Evolutionary conservation across 2,888 invertebrate species (phyloP), one percentile per base, ranked within the genome.

Genomic region (Sarcophaga subvicina): DNA sequence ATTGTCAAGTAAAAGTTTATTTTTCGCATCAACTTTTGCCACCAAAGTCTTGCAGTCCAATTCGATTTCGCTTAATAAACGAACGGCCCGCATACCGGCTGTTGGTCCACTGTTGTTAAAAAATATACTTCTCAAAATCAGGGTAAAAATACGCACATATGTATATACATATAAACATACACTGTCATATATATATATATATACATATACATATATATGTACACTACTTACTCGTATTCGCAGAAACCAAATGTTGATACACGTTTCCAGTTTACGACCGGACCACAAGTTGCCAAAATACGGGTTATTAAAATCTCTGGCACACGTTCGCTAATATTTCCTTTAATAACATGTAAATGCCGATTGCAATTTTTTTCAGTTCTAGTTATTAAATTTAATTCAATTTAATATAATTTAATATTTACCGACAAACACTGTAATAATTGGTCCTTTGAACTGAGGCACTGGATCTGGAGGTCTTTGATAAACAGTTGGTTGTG

Each of bases 241-340:
- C 99, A 98, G 94, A 99, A 99, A 12, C 99, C 99, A 94, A 99
- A 99, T 2, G 98, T 98, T 93, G 98, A 98, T 22, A 99, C 99
- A 85, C 99, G 95, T 94, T 99, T 99, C 99, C 99, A 99, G 90
- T 97, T 97, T 17, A 98, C 95, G 73, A 99, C 98, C 87, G 97
- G 96, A 4, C 99, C 99, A 94, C 99, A 99, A 79, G 98, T 96
- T 91, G 96, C 96, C 77, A 99, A 94, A 91, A 99, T 96, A 90
- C 97, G 97, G 89, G 98, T 96, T 62, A 99, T 96, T 97, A 99
- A 97, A 12, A 97, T 95, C 94, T 99, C 99, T 1, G 99, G 98
- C 63, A 98, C 99, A 90, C 97, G 96, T 90, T 98, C 98, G 91
- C 98, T 97, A 83, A 99, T 99, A 93, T 99, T 99, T 70, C 95